Base-by-base conservation (phyloP, 2,888 invertebrate species). In the Yponomeuta plumbellus region DNA sequence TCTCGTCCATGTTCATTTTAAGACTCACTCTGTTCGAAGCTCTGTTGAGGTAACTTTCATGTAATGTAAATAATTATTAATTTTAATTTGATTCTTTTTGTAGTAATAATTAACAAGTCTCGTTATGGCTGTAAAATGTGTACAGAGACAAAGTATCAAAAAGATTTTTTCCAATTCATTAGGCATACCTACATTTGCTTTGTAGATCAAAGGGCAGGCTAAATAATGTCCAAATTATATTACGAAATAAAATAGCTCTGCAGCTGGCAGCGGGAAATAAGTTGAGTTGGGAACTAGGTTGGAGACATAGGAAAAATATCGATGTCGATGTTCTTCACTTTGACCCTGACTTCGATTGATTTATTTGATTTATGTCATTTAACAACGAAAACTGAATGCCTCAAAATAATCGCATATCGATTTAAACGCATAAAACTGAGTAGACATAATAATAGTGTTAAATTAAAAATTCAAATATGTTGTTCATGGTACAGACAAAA, bases 181-280 rank as follows among this genome's bases (percentile, higher is more conserved):
- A 66, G 62, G 66, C 40, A 59, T 57, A 75, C 74, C 71, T 71
- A 75, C 74, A 71, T 71, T 72, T 73, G 71, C 75, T 81, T 80
- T 79, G 74, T 75, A 81, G 79, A 84, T 87, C 86, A 87, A 87
- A 86, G 83, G 73, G 73, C 71, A 77, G 71, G 79, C 79, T 78
- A 79, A 79, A 80, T 79, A 74, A 75, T 76, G 75, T 77, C 75
- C 74, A 83, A 84, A 84, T 81, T 79, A 80, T 80, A 78, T 86
- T 84, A 83, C 76, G 73, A 70, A 57, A 57, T 72, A 76, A 74
- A 79, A 78, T 80, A 69, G 73, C 73, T 73, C 67, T 74, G 72
- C 72, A 73, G 75, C 68, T 65, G 70, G 64, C 78, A 80, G 80
- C 70, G 81, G 69, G 72, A 20, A 23, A 4, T 23, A 5, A 26